Evolutionary conservation across 1,140 invertebrate species (phyloP), one percentile per base, ranked within the genome.

Genomic region (Drosophila punjabiensis): DNA sequence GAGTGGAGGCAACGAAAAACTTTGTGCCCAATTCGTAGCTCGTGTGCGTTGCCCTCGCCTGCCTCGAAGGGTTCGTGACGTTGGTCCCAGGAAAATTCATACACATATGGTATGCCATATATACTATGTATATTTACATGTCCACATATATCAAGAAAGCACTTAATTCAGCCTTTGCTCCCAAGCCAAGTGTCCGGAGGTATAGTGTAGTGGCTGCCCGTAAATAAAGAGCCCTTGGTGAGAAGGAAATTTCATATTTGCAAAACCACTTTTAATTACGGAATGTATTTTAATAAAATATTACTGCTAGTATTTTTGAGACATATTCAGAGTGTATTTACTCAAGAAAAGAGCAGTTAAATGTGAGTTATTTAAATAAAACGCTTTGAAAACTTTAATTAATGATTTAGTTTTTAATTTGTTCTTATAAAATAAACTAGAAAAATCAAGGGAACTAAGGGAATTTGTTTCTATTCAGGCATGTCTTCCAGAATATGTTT

Each of bases 21-120:
- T 85, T 80, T 67, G 71, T 60, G 81, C 76, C 62, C 71, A 74
- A 78, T 85, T 81, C 56, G 59, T 41, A 69, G 55, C 78, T 78
- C 43, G 55, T 81, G 56, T 66, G 58, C 35, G 66, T 70, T 76
- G 58, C 55, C 55, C 56, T 43, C 55, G 47, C 52, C 55, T 52
- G 47, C 52, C 55, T 52, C 32, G 47, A 41, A 52, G 50, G 35
- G 58, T 84, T 76, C 47, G 53, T 70, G 79, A 47, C 62, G 47
- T 79, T n/a, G 50, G 50, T 33, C 69, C n/a, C 68, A 43, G 69
- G 69, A 39, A 74, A 74, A 74, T 75, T 39, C 50, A 55, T 62
- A n/a, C 65, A 55, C 55, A 74, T 39, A 43, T 35, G 39, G 33
- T 16, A 33, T 35, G 33, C 24, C 7, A 20, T 37, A 28, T n/a